These are phyloP conservation scores for Coccyzus lansbergi DNA, from an alignment of 2,797 vertebrate species.

Conservation along the genomic window DNA sequence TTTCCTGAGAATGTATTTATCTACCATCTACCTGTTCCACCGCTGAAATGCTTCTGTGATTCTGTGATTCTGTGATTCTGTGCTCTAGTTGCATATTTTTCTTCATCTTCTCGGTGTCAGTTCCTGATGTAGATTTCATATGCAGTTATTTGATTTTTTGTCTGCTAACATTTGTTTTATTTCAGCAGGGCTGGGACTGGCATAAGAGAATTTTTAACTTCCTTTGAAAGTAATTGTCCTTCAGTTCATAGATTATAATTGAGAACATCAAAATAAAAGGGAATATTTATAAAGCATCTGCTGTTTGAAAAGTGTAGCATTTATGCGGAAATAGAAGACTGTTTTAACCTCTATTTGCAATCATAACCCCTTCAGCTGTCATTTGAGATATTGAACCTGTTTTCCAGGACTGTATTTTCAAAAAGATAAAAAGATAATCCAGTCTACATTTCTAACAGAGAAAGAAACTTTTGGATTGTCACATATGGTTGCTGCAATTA, in stretches of 20 bases:
- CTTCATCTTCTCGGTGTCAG: conserved; percentile 44
- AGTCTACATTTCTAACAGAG: not conserved
- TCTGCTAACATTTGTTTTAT: conserved; percentile 37
- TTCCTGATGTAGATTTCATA: conserved; percentile 51
- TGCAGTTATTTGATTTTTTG: conserved; percentile 62
- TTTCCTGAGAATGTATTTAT: conserved; percentile 16
- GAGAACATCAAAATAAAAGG: not conserved
- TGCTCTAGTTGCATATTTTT: conserved; percentile 2
- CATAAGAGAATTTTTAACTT: conserved; percentile 13
- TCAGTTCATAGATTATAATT: not conserved
- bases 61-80: too few species aligned
- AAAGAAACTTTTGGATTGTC: not conserved
- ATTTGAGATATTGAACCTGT: not conserved
- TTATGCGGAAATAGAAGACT: not conserved
- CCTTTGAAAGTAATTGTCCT: not conserved
- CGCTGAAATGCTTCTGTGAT: not conserved
- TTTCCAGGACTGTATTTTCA: not conserved
- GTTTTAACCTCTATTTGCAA: not conserved
- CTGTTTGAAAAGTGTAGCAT: not conserved
- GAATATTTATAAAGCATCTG: not conserved
- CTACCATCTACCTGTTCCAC: conserved; percentile 28
- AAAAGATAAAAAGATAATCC: not conserved
- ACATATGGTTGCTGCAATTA: not conserved
- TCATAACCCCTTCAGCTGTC: not conserved
- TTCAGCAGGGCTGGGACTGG: not conserved